Conservation (phyloP, 2,797 vertebrate genomes). For the Petrocephalus schoutedeni region DNA sequence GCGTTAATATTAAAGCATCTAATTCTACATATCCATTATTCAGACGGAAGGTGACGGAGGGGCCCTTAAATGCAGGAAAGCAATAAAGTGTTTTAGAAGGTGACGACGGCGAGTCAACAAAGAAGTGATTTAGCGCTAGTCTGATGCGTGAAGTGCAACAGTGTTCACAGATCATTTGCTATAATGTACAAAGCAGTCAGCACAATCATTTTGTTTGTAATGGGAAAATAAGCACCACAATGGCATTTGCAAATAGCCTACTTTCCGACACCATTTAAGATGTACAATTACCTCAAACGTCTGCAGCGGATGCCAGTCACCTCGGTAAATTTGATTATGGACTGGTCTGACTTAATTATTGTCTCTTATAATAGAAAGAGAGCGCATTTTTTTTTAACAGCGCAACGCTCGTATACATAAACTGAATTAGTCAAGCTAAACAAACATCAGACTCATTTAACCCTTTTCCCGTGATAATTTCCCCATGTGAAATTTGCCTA, state of each 20-base stretch:
- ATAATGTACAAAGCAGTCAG: neutral
- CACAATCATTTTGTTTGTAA: conserved; percentile 9
- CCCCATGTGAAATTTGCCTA: too few relatives aligned
- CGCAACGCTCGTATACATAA: neutral
- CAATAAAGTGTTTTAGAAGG: conserved; percentile 23
- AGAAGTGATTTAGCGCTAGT: neutral
- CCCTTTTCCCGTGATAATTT: too few relatives aligned
- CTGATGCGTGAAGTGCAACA: neutral
- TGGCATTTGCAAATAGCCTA: conserved; percentile 14
- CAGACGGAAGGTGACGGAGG: neutral
- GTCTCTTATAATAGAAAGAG: neutral
- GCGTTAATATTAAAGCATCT: conserved; percentile 18
- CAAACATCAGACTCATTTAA: neutral
- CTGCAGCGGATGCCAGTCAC: neutral
- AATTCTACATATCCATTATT: conserved; percentile 5
- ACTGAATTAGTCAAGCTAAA: conserved; percentile 14
- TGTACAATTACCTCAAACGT: neutral
- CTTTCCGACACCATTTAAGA: neutral
- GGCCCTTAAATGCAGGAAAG: conserved; percentile 8
- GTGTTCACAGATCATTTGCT: conserved; percentile 17
- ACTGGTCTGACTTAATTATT: conserved; percentile 15
- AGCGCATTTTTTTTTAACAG: neutral
- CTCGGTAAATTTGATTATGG: neutral
- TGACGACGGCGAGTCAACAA: conserved; percentile 11
- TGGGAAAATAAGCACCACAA: neutral